Evolutionary conservation across 2,888 invertebrate species (phyloP).

Genomic region (Agrilus biguttatus): DNA sequence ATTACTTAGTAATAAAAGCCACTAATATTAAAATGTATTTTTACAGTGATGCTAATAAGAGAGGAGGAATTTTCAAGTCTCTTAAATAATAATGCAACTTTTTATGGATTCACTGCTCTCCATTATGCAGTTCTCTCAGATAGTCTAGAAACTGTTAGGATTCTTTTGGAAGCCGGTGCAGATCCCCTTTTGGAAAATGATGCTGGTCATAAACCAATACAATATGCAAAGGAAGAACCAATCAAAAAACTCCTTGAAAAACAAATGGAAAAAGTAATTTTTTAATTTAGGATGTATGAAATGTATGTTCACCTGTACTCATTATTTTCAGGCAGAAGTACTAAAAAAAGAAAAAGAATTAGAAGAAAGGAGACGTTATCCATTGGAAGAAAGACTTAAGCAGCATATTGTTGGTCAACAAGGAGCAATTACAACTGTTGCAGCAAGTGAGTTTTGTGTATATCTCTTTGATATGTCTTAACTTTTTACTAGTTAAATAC

Average conservation of each 20-base stretch:
- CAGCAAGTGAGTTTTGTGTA: conserved; percentile 39
- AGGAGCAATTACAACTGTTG: conserved; percentile 62
- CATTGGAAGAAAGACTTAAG: conserved; percentile 69
- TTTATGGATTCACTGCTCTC: conserved; percentile 73
- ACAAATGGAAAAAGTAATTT: conserved; percentile 32
- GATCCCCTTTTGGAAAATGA: conserved; percentile 63
- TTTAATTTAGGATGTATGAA: neutral
- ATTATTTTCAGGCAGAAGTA: conserved; percentile 32
- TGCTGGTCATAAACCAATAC: conserved; percentile 58
- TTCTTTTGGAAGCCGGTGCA: conserved; percentile 58
- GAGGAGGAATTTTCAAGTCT: conserved; percentile 71
- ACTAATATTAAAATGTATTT: conserved; percentile 1
- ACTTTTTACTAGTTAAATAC: no score
- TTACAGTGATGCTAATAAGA: conserved; percentile 44
- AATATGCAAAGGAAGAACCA: conserved; percentile 53
- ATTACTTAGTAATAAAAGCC: neutral
- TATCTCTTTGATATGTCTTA: neutral
- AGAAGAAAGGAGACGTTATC: conserved; percentile 67
- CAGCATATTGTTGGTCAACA: conserved; percentile 79
- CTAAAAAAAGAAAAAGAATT: conserved; percentile 47
- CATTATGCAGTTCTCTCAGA: conserved; percentile 78
- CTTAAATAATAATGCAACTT: conserved; percentile 57
- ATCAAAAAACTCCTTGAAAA: conserved; percentile 47
- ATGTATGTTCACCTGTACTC: neutral
- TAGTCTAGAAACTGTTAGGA: conserved; percentile 44